These are phyloP conservation scores for Plectrocnemia conspersa DNA, from an alignment of 1,140 invertebrate genomes.

Conservation along the genomic window DNA sequence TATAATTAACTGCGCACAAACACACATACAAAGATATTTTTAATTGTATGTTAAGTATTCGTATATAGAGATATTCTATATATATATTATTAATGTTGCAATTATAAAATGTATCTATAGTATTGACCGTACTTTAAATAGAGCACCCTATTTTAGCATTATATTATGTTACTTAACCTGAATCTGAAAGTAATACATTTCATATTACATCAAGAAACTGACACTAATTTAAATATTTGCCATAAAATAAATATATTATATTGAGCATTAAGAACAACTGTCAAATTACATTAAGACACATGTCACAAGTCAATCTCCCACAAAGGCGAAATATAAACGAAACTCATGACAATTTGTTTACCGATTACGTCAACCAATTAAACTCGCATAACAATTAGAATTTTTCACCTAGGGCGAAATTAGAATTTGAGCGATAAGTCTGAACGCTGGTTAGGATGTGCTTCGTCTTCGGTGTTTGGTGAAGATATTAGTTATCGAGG, in stretches of 20 bases:
- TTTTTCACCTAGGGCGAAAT: not conserved
- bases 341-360: not conserved
- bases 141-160: no score
- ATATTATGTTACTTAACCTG: no score
- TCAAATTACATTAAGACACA: not conserved
- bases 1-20: no score
- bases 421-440: not conserved
- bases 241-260: not conserved
- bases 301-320: not conserved
- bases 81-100: no score
- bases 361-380: not conserved
- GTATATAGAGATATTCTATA: no score
- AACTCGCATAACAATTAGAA: not conserved
- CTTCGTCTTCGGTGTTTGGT: slow-evolving; percentile 12
- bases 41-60: no score
- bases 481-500: slow-evolving; percentile 26
- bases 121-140: no score
- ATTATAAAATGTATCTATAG: no score
- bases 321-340: not conserved
- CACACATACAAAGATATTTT: no score
- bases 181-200: no score
- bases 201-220: no score
- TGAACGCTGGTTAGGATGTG: not conserved
- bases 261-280: not conserved
- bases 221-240: no score